Percentiles rank a stretch among this genome's conserved stretches.
Conservation (phyloP, 2,113 vertebrate species). For the Pluvialis apricaria region DNA sequence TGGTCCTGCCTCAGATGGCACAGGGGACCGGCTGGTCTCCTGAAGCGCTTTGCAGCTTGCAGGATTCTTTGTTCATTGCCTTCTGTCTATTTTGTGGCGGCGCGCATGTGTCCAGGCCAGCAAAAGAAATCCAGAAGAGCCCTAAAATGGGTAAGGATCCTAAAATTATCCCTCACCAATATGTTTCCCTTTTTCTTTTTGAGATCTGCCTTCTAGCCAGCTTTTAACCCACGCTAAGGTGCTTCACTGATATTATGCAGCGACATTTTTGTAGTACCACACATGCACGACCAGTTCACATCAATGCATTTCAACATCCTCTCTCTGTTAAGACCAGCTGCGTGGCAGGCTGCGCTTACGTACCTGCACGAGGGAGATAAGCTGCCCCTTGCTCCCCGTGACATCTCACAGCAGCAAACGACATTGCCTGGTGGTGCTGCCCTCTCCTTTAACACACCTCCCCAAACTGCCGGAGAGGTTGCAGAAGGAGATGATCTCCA, state of each 20-base stretch:
- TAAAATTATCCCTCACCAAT: not conserved
- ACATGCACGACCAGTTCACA: not conserved
- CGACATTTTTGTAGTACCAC: not conserved
- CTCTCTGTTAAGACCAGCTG: not conserved
- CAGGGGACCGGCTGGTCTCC: not conserved
- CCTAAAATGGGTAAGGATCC: not conserved
- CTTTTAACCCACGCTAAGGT: not conserved
- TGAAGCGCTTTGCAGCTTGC: rapidly evolving
- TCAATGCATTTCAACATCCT: not conserved
- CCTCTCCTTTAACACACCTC: too few relatives aligned
- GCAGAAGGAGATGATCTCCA: rapidly evolving
- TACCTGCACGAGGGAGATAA: not conserved
- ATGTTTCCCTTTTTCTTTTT: not conserved
- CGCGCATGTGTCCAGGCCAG: rapidly evolving
- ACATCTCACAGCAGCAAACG: not conserved
- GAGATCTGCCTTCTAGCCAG: not conserved
- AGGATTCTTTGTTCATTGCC: not conserved
- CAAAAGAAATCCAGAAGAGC: not conserved
- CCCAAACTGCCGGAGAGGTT: not conserved
- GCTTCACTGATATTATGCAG: not conserved
- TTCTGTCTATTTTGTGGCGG: too few relatives aligned
- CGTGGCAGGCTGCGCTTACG: not conserved
- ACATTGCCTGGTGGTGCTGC: not conserved
- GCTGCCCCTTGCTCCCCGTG: not conserved
- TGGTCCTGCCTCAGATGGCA: not conserved